Evolutionary conservation across 1,140 invertebrate species (phyloP), one percentile per base, ranked within the genome.

Genomic region (Drosophila sturtevanti): DNA sequence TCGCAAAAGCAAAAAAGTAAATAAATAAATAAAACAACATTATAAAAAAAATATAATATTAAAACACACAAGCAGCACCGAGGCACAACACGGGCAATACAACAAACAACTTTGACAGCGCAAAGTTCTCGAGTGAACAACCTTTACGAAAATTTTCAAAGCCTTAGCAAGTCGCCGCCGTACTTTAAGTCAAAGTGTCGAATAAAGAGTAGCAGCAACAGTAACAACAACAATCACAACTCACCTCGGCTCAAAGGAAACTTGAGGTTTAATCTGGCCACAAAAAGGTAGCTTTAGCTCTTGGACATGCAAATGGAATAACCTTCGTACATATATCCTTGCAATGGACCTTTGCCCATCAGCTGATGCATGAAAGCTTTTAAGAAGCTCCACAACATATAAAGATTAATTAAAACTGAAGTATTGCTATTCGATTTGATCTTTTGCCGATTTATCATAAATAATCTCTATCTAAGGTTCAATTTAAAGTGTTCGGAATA

Each of bases 81-180:
- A 5, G 9, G 16, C n/a, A 9, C 22, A 69, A 35, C 24, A 41
- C 21, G 4, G 34, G 16, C 63, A 62, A 60, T 31, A 60, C 41
- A 68, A 63, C 37, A 51, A 62, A 68, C 54, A 63, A 72, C 68
- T 74, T 70, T 74, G 72, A 67, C 68, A 63, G 68, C 74, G 41
- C 75, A 77, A 71, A 71, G 68, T 77, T 77, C 75, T 77, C 74
- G 63, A 77, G 75, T 77, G 74, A 77, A 77, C 68, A 77, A 77
- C 75, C 75, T 77, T 68, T 62, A 72, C 52, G n/a, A 27, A 48
- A 48, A 63, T 14, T 31, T 62, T 14, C 37, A 62, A 27, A 44
- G 35, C 41, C 41, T 44, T 18, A 6, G 35, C 38, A 18, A 11
- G 27, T 3, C 7, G 35, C 12, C n/a, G 11, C 5, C 5, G 27